Base-by-base conservation (phyloP, 2,888 invertebrate species). In the Xylophagus ater region DNA sequence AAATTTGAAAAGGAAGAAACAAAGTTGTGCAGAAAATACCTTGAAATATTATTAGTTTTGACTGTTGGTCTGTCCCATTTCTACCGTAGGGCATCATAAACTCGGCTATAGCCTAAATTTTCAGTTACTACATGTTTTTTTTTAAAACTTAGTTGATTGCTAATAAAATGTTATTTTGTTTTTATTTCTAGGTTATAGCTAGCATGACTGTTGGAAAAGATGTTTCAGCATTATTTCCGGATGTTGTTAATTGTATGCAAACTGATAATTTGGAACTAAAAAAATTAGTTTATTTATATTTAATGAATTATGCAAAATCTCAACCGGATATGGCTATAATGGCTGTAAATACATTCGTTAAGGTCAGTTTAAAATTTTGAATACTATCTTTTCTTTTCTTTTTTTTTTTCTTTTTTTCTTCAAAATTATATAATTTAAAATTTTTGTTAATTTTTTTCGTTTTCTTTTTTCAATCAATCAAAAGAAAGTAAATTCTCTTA, bases 151-250 rank as follows among this genome's bases (percentile, higher is more conserved):
- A n/a, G n/a, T n/a, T n/a, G n/a, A n/a, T 17, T 34, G 9, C 21
- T 38, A 18, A 26, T 32, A 19, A 29, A 9, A 26, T 30, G 20
- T 30, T 5, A 34, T 25, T 19, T 25, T 34, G 25, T 37, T 40
- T 20, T 46, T 39, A 34, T 50, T 44, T 60, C 39, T 52, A 94
- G 83, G 97, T 98, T 14, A 98, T 98, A 59, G 98, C 98, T 17
- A 94, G 94, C 45, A 98, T 99, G 98, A 98, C 98, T 5, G 98
- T 99, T 15, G 98, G 98, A 37, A 98, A 98, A 72, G 98, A 98
- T 76, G 98, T 99, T 1, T 88, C 88, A 0, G 94, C 97, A 2
- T 69, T 98, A 12, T 99, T 99, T 61, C 97, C 98, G 0, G 98
- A 99, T 62, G 98, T 99, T 2, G 96, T 99, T 19, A 98, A 98